Conservation (phyloP, 1,140 invertebrate species). For the Drosophila tsacasi region DNA sequence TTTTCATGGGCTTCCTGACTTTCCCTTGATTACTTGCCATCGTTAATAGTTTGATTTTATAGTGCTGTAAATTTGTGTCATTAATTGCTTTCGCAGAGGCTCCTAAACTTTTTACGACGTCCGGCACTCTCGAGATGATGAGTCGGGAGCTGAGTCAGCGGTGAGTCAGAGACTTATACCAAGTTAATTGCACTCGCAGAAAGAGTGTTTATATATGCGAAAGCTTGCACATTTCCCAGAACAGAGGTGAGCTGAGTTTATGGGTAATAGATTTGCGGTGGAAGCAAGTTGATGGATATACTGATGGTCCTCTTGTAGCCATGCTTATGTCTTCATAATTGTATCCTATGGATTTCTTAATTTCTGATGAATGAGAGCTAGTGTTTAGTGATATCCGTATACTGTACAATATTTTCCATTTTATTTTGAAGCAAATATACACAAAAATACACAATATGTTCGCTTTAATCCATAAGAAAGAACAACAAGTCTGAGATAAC, state of each 20-base stretch:
- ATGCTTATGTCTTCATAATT: neutral
- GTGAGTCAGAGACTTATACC: constrained; percentile 15
- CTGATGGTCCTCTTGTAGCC: neutral
- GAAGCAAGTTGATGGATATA: neutral
- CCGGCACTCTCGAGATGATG: constrained; percentile 13
- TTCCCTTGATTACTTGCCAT: constrained; percentile 18
- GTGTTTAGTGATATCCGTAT: too few species aligned
- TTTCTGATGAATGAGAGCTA: neutral
- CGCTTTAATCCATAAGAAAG: too few species aligned
- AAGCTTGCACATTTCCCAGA: constrained; percentile 13
- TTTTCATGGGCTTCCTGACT: constrained; percentile 21
- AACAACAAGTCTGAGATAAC: neutral
- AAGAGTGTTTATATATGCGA: constrained; percentile 10
- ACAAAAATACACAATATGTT: neutral
- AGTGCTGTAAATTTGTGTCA: constrained; percentile 38
- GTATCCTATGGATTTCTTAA: neutral
- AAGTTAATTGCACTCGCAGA: constrained; percentile 10
- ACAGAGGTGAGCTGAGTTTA: neutral
- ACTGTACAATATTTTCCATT: neutral
- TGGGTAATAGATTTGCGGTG: neutral
- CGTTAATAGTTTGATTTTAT: constrained; percentile 57
- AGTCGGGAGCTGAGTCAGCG: constrained; percentile 16
- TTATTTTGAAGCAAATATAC: neutral
- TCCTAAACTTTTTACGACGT: constrained; percentile 28
- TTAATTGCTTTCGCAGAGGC: constrained; percentile 45